Conservation (phyloP, 1,140 invertebrate species). For the Arion vulgaris region DNA sequence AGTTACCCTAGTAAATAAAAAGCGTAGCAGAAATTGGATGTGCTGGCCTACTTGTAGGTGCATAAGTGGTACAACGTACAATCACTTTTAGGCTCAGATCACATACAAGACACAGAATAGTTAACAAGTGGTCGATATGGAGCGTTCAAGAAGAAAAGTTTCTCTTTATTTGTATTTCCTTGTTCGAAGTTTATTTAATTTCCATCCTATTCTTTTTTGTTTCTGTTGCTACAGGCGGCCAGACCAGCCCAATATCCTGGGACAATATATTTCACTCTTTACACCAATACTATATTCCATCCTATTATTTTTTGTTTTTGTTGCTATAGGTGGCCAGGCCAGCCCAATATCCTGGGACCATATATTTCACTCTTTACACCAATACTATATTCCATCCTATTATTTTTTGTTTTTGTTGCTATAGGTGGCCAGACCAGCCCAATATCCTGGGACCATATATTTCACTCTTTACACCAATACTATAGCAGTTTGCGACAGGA, state of each 20-base stretch:
- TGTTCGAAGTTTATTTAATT: too few relatives aligned
- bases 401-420: neutral
- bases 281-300: conserved; percentile 81
- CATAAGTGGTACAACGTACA: too few relatives aligned
- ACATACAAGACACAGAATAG: too few relatives aligned
- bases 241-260: conserved; percentile 80
- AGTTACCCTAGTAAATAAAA: too few relatives aligned
- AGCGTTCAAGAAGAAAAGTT: too few relatives aligned
- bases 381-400: too few relatives aligned
- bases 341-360: conserved; percentile 86
- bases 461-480: conserved; percentile 85
- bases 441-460: conserved; percentile 91
- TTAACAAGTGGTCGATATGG: too few relatives aligned
- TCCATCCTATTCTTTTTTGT: too few relatives aligned
- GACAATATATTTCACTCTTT: conserved; percentile 92
- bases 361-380: conserved; percentile 87
- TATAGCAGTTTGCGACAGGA: conserved; percentile 79
- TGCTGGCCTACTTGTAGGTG: too few relatives aligned
- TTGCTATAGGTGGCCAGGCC: conserved; percentile 64
- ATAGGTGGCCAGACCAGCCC: conserved; percentile 71
- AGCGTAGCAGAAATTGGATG: too few relatives aligned
- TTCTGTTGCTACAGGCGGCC: conserved; percentile 57
- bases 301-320: neutral
- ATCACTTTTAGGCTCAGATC: too few relatives aligned
- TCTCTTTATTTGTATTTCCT: too few relatives aligned